These are phyloP conservation scores for Channallabes apus DNA, from an alignment of 2,797 vertebrate species.

Conservation along the genomic window DNA sequence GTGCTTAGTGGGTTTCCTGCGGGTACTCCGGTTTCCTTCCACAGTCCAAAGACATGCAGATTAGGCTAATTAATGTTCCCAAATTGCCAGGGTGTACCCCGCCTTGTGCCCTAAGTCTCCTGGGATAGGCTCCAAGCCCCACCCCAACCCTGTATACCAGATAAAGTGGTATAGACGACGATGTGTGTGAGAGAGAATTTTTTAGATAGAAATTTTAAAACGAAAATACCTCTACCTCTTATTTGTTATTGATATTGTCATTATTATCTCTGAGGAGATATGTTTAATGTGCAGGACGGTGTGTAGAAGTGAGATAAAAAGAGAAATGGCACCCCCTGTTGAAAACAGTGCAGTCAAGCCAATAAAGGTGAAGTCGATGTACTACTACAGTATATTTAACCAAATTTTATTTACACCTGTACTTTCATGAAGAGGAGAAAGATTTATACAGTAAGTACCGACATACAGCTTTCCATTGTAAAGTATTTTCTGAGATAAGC, in stretches of 20 bases:
- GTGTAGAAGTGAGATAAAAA: slow-evolving; percentile 41
- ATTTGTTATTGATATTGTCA: too few relatives aligned
- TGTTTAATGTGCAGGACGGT: not conserved
- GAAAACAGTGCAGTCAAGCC: slow-evolving; percentile 46
- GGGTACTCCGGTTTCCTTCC: too few relatives aligned
- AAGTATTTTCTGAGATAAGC: not conserved
- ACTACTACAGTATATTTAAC: not conserved
- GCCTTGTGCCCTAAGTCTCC: too few relatives aligned
- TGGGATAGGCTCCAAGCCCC: too few relatives aligned
- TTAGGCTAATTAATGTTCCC: too few relatives aligned
- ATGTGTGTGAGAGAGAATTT: not conserved
- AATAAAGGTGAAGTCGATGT: not conserved
- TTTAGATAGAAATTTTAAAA: not conserved
- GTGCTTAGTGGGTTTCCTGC: too few relatives aligned
- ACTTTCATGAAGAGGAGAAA: not conserved
- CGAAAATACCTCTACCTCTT: not conserved
- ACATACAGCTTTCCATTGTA: not conserved
- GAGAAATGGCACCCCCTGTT: slow-evolving; percentile 72
- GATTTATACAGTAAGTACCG: not conserved
- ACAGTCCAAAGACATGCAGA: too few relatives aligned
- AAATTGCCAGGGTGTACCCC: too few relatives aligned
- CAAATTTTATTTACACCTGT: not conserved
- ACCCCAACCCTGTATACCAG: too few relatives aligned
- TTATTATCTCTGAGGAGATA: not conserved
- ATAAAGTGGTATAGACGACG: too few relatives aligned